Base-by-base conservation (phyloP, 2,888 invertebrate genomes). In the Luffia ferchaultella region DNA sequence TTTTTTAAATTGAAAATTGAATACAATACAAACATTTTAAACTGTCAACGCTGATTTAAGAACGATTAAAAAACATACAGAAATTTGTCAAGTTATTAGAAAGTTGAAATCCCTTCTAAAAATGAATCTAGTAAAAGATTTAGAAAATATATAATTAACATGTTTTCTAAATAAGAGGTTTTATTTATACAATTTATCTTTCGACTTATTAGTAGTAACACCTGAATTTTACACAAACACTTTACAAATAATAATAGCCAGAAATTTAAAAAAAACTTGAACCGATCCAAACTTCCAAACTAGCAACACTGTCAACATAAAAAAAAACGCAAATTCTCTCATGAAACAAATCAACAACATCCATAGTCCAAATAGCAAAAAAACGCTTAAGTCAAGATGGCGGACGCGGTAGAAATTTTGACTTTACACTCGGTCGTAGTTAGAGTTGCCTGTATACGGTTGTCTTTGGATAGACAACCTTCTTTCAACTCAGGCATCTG, bases 401-500 rank as follows among this genome's bases (percentile, higher is more conserved):
- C 30, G 30, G 30, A 30, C 30, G 12, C 30, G 30, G n/a, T 12
- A 30, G 12, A 7, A 30, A 30, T 30, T 12, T 30, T 12, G 30
- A 7, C 12, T 30, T 30, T 12, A 30, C 30, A 30, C 30, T 30
- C 30, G 30, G 30, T 30, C 30, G 30, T 30, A 30, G 30, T 12
- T 30, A 12, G 30, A 12, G 30, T 30, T 30, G 30, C 30, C 5
- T 30, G 3, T 3, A 30, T 30, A 30, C 12, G 30, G 30, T 30
- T 30, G 30, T 12, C 30, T 30, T 30, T 30, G 30, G 30, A 16
- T 15, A 20, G 18, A 16, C 19, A 3, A 19, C 45, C 12, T 16
- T 30, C 12, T 44, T 49, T 17, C 15, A 1, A 49, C 51, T 68
- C 63, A 79, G 54, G 76, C 79, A 58, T 80, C 82, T 5, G 70